A percentile compares a stretch with the other conserved stretches of the same genome.
These are phyloP conservation scores for Mimachlamys varia DNA, from an alignment of 2,888 invertebrate species.

Conservation along the genomic window DNA sequence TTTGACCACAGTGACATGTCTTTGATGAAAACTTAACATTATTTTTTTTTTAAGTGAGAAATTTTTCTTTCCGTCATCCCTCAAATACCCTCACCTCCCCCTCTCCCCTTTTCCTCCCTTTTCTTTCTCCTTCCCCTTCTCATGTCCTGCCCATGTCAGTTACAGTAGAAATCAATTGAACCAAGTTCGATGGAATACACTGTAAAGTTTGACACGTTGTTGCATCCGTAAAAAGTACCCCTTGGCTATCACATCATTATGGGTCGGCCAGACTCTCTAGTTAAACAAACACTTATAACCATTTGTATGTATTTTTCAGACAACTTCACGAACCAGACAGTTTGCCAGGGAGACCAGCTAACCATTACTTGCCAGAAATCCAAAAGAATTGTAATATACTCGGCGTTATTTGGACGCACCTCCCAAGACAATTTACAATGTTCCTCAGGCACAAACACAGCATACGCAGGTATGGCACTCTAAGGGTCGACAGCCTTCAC, in stretches of 20 bases:
- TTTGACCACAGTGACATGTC: too few species aligned
- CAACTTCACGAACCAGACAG: constrained; percentile 95
- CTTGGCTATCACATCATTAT: not conserved
- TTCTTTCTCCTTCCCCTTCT: too few species aligned
- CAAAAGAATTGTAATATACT: constrained; percentile 94
- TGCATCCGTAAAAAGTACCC: not conserved
- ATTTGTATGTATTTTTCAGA: constrained; percentile 85
- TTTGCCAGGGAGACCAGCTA: constrained; percentile 95
- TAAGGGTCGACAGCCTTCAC: not conserved
- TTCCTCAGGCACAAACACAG: constrained; percentile 53
- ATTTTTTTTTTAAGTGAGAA: too few species aligned
- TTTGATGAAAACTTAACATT: too few species aligned
- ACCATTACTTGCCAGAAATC: constrained; percentile 91
- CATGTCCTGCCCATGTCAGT: not conserved
- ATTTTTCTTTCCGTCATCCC: too few species aligned
- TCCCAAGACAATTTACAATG: constrained; percentile 86
- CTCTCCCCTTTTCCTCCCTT: too few species aligned
- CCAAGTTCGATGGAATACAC: not conserved
- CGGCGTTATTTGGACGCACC: constrained; percentile 94
- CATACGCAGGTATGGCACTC: constrained; percentile 55
- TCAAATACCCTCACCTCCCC: too few species aligned
- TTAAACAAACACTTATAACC: not conserved
- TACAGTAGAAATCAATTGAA: not conserved
- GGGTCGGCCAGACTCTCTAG: not conserved
- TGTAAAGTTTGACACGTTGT: not conserved